A percentile compares a stretch with the other conserved stretches of the same genome.
Evolutionary conservation across 2,888 invertebrate species (phyloP).

Genomic region (Sinodicranocentrus sp.): DNA sequence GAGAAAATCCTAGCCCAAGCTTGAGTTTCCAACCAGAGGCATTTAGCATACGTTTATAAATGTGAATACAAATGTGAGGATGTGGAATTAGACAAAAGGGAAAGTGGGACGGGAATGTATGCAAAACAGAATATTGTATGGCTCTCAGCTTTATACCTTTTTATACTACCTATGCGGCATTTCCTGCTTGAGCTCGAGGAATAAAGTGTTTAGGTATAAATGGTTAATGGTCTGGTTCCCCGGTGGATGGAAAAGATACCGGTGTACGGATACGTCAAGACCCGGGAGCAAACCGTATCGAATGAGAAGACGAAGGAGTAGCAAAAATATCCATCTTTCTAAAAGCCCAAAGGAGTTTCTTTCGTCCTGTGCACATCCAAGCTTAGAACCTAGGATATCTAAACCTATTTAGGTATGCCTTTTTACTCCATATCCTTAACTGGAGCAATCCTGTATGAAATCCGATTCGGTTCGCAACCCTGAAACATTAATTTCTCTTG

Average conservation of each 20-base stretch:
- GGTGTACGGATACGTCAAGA: background rate
- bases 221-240: slow-evolving; percentile 39
- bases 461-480: slow-evolving; percentile 51
- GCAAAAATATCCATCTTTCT: slow-evolving; percentile 5
- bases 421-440: background rate
- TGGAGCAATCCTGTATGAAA: slow-evolving; percentile 29
- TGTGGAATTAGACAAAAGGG: slow-evolving; percentile 15
- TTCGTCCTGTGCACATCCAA: background rate
- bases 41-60: slow-evolving; percentile 22
- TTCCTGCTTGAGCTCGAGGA: slow-evolving; percentile 2
- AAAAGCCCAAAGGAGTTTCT: slow-evolving; percentile 14
- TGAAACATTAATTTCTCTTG: slow-evolving; percentile 7
- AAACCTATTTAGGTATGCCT: background rate
- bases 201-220: slow-evolving; percentile 33
- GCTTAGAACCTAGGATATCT: background rate
- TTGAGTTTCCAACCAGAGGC: background rate
- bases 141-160: too few species aligned
- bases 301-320: background rate
- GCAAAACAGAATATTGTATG: too few species aligned
- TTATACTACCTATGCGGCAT: too few species aligned
- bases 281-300: background rate
- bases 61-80: slow-evolving; percentile 7
- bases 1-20: too few species aligned
- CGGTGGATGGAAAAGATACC: slow-evolving; percentile 4
- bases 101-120: background rate